A percentile compares a stretch with the other conserved stretches of the same genome.
Conservation (phyloP, 2,113 vertebrate species). For the Anas platyrhynchos region DNA sequence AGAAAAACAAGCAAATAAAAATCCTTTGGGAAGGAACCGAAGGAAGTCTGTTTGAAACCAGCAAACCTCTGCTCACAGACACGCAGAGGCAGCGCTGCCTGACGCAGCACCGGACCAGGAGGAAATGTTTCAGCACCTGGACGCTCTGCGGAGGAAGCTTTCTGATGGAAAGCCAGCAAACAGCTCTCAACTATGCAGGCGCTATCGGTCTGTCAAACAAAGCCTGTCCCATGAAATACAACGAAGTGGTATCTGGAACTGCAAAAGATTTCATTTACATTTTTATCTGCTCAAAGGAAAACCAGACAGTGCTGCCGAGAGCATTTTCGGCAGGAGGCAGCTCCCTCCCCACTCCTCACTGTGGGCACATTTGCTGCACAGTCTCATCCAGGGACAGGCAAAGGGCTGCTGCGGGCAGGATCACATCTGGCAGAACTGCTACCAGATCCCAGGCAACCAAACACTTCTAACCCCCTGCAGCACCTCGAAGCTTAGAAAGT, state of each 20-base stretch:
- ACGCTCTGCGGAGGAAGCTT: neutral
- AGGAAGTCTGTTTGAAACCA: neutral
- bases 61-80: neutral
- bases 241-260: neutral
- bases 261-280: neutral
- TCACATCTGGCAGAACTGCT: no score
- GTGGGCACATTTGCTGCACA: accelerated
- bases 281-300: neutral
- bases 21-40: neutral
- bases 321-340: neutral
- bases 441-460: neutral
- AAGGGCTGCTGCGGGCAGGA: neutral
- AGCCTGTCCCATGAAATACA: neutral
- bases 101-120: neutral
- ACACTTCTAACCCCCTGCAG: neutral
- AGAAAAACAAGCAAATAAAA: neutral
- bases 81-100: neutral
- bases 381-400: neutral
- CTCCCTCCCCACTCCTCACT: neutral
- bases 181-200: no score
- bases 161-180: neutral
- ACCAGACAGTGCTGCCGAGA: neutral
- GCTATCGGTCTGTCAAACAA: neutral
- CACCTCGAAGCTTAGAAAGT: accelerated
- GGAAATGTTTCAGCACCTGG: neutral